Conservation (phyloP, 2,888 invertebrate species). For the Papilio elwesi region DNA sequence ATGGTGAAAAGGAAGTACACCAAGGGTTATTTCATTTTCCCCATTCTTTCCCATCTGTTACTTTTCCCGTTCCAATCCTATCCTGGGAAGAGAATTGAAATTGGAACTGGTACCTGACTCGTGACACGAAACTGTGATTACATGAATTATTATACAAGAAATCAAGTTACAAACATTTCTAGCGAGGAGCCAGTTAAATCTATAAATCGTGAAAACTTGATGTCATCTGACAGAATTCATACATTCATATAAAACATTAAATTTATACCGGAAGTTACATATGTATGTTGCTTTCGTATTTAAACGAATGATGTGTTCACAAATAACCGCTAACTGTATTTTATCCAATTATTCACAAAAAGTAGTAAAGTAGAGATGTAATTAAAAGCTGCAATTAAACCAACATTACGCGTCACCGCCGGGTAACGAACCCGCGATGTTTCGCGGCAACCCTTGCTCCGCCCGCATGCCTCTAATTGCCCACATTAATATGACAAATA, state of each 20-base stretch:
- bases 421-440: constrained; percentile 60
- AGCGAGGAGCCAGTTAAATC: too few species aligned
- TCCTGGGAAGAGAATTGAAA: too few species aligned
- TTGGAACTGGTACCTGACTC: too few species aligned
- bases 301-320: neutral
- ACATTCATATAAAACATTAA: constrained; percentile 4
- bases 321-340: constrained; percentile 1
- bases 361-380: constrained; percentile 61
- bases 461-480: constrained; percentile 79
- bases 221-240: too few species aligned
- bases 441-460: constrained; percentile 62
- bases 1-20: too few species aligned
- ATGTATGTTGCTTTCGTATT: neutral
- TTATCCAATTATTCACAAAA: constrained; percentile 46
- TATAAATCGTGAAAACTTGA: too few species aligned
- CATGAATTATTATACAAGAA: too few species aligned
- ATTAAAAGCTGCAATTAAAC: constrained; percentile 69
- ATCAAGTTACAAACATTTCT: too few species aligned
- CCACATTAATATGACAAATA: constrained; percentile 82
- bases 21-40: too few species aligned
- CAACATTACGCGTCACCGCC: constrained; percentile 52
- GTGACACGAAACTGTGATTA: too few species aligned
- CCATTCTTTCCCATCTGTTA: too few species aligned
- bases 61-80: too few species aligned
- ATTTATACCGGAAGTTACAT: neutral